These are phyloP conservation scores for Rhodophaea formosa DNA, from an alignment of 2,888 invertebrate genomes.

Conservation along the genomic window DNA sequence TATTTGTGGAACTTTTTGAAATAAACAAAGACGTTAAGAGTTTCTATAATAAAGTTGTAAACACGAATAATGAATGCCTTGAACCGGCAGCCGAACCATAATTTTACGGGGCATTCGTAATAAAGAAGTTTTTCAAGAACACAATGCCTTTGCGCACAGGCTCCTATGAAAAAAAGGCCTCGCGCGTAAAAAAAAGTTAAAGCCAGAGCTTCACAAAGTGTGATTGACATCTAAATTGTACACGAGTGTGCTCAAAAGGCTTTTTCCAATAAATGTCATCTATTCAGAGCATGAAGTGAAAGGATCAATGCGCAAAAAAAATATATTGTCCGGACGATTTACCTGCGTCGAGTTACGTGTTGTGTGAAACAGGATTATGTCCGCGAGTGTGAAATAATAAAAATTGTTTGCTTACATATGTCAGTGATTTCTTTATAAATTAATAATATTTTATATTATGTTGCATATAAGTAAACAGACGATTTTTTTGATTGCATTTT, in stretches of 20 bases:
- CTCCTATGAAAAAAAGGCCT: conserved; percentile 37
- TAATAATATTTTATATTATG: no score
- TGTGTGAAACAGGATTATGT: conserved; percentile 32
- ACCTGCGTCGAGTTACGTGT: conserved; percentile 36
- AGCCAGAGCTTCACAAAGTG: conserved; percentile 44
- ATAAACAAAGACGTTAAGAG: no score
- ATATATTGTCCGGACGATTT: conserved; percentile 35
- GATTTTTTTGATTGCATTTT: no score
- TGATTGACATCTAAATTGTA: conserved; percentile 67
- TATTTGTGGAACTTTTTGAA: no score
- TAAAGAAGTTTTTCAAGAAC: conserved; percentile 44
- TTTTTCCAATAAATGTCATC: conserved; percentile 50
- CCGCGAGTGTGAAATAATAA: not conserved
- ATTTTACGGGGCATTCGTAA: conserved; percentile 67
- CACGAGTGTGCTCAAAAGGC: conserved; percentile 38
- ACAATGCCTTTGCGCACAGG: conserved; percentile 29
- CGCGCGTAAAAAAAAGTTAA: conserved; percentile 47
- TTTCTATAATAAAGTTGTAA: not conserved
- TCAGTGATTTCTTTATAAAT: not conserved
- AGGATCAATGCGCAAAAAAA: conserved; percentile 41
- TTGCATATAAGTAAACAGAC: no score
- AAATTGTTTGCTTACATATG: not conserved
- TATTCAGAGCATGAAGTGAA: conserved; percentile 39
- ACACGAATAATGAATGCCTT: not conserved
- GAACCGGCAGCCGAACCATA: conserved; percentile 44